Evolutionary conservation across 2,113 vertebrate species (phyloP), one percentile per base, ranked within the genome.

Genomic region (Cricetomys ansorgei): DNA sequence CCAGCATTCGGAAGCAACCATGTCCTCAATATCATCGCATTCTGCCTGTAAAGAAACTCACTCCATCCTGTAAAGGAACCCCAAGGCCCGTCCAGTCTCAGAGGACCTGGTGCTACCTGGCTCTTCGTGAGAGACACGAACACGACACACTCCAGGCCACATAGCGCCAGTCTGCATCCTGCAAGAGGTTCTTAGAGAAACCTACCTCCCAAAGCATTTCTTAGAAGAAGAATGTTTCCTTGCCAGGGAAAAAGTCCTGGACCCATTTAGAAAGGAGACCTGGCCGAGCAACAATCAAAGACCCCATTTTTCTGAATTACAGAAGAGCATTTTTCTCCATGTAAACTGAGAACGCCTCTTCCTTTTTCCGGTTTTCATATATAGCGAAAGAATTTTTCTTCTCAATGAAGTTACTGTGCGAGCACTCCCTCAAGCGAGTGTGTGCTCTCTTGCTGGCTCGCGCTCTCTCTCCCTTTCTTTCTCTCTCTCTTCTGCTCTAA

Each of bases 351-450:
- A 97, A 96, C 76, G 91, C 73, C 95, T 96, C 89, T 96, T 97
- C 94, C 92, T 90, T 94, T 98, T 98, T 97, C 94, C 94, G 87
- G 94, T 92, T 98, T 98, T 98, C 97, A 97, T 94, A 97, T 96
- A 95, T 97, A 98, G 96, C 92, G 40, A 25, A 98, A 94, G 97
- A 98, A 98, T 98, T 97, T 97, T 88, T 96, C 85, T 94, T 83
- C 81, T 98, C 98, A 98, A 98, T 98, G 97, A 96, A 94, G 92
- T 97, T 96, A 98, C 98, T 98, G 98, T 98, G 97, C 94, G n/a
- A 94, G 96, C 2, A 2, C 29, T 7, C 43, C 80, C 69, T 62
- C 40, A 48, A 83, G 50, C 89, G 31, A 48, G 17, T 23, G 77
- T 17, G 2, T 7, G 2, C 84, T n/a, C 84, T 43, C 91, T 40